phyloP scores from a whole-genome alignment of 2,797 vertebrate genomes.

The Nyctalus aviator region DNA sequence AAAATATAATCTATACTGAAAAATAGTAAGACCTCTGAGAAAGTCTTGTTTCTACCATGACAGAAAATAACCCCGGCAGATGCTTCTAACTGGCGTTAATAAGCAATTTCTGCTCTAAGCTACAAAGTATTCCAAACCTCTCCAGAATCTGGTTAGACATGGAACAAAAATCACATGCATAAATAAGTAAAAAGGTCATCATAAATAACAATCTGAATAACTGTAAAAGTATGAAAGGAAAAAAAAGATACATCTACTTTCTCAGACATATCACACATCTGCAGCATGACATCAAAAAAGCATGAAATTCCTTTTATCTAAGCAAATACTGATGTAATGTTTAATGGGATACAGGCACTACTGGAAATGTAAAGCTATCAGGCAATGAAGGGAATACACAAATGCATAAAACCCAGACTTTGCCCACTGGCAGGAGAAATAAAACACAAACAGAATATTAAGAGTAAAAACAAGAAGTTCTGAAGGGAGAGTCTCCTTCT shows the following conservation, averaged over 20 bases:
- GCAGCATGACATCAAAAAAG: neutral
- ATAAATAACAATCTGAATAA: constrained; percentile 25
- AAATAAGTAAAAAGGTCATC: constrained; percentile 7
- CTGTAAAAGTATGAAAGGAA: constrained; percentile 4
- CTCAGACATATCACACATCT: neutral
- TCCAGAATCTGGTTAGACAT: neutral
- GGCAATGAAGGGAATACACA: neutral
- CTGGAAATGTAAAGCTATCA: constrained; percentile 19
- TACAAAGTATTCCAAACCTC: neutral
- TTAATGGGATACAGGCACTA: neutral
- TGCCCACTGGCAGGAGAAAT: constrained; percentile 16
- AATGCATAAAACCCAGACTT: neutral
- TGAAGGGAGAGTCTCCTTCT: constrained; percentile 7
- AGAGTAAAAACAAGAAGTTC: neutral
- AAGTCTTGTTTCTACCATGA: constrained; percentile 28
- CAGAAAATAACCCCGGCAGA: neutral
- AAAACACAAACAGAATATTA: constrained; percentile 22
- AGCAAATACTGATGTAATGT: neutral
- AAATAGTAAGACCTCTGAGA: neutral
- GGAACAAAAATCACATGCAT: neutral
- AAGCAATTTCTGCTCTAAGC: neutral
- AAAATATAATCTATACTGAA: constrained; percentile 23
- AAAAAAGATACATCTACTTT: neutral
- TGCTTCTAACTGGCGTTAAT: constrained; percentile 1
- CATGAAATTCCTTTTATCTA: constrained; percentile 4